Evolutionary conservation across 2,113 vertebrate genomes (phyloP).

Genomic region (Pelmatolapia mariae): DNA sequence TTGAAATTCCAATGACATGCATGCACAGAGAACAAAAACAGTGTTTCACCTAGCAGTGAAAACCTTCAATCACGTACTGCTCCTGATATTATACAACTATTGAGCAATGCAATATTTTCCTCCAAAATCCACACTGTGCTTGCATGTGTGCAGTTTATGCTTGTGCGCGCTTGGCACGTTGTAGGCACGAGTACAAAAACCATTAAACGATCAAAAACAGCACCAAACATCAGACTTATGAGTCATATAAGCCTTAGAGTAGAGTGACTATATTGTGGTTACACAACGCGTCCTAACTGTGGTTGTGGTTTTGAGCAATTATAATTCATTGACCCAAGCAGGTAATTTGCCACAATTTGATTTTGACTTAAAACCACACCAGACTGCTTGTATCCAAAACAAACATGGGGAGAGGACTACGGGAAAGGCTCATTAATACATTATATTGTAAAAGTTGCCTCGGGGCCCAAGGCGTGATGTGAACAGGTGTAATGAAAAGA

Average conservation of each 20-base stretch:
- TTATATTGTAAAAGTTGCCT: background rate
- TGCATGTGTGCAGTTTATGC: background rate
- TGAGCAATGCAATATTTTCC: background rate
- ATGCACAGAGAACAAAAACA: background rate
- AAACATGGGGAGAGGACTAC: background rate
- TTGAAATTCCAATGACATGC: background rate
- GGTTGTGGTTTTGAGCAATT: background rate
- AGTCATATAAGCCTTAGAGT: background rate
- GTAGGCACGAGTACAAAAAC: background rate
- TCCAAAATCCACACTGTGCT: background rate
- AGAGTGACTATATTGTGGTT: background rate
- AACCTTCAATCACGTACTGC: background rate
- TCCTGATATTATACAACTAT: background rate
- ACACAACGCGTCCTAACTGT: background rate
- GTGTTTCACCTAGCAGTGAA: background rate
- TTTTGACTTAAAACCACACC: background rate
- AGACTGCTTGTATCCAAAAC: conserved; percentile 18
- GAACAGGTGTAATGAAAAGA: background rate
- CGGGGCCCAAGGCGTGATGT: background rate
- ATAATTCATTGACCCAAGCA: background rate
- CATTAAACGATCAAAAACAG: background rate
- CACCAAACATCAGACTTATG: background rate
- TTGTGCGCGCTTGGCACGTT: background rate
- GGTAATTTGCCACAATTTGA: background rate
- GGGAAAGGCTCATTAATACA: background rate